Evolutionary conservation across 1,140 invertebrate species (phyloP).

Genomic region (Apis laboriosa): DNA sequence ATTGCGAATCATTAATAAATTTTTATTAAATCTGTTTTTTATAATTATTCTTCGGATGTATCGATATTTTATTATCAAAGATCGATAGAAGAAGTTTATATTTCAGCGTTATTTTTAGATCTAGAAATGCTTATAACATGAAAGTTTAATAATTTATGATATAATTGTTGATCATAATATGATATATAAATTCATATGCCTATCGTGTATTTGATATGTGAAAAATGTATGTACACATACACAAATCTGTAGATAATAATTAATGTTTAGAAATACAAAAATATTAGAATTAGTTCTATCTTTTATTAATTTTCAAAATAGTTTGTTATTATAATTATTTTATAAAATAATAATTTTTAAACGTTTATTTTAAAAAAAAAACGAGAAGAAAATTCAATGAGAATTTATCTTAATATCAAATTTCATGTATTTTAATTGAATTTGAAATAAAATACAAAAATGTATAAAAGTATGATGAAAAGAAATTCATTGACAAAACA

Average conservation of each 20-base stretch:
- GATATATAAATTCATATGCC: neutral
- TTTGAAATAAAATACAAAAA: neutral
- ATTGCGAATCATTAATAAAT: neutral
- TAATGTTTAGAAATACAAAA: neutral
- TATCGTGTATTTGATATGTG: neutral
- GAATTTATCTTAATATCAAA: neutral
- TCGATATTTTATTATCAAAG: neutral
- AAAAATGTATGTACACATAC: neutral
- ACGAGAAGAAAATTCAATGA: neutral
- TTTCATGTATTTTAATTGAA: neutral
- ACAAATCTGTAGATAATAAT: neutral
- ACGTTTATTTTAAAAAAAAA: neutral
- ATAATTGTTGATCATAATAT: conserved; percentile 1
- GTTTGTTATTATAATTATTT: neutral
- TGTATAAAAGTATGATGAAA: neutral
- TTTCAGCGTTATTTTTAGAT: neutral
- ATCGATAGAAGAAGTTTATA: neutral
- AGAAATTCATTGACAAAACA: neutral
- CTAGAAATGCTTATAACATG: neutral
- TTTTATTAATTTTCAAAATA: neutral
- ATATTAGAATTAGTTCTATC: neutral
- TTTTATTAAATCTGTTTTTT: neutral
- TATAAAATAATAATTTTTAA: neutral
- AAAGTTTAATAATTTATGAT: conserved; percentile 1
- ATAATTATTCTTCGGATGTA: neutral